These are phyloP conservation scores for Oxystoma pomonae DNA, from an alignment of 2,888 invertebrate genomes.

Conservation along the genomic window DNA sequence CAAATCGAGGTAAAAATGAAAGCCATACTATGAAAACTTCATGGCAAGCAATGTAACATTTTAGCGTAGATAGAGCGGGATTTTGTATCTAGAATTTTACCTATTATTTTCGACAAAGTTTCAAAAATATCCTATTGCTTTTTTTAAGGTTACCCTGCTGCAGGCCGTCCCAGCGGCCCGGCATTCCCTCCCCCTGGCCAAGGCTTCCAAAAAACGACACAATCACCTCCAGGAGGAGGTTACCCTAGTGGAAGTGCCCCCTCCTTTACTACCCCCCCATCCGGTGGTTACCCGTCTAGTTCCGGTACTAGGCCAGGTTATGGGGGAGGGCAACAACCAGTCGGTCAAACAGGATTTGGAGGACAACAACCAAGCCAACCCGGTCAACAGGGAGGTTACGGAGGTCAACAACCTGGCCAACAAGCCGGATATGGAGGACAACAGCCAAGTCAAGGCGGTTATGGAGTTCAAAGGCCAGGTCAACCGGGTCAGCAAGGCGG, in stretches of 20 bases:
- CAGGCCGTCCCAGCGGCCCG: slow-evolving; percentile 15
- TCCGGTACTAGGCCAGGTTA: not conserved
- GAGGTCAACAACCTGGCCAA: not conserved
- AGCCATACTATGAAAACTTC: too few relatives aligned
- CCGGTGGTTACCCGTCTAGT: slow-evolving; percentile 12
- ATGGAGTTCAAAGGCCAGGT: slow-evolving; percentile 2
- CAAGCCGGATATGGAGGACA: not conserved
- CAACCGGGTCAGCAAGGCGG: not conserved
- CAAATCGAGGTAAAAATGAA: too few relatives aligned
- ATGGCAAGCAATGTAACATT: too few relatives aligned
- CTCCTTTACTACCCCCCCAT: not conserved
- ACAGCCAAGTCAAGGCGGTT: not conserved
- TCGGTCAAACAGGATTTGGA: not conserved
- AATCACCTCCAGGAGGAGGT: slow-evolving; percentile 37
- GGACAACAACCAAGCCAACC: not conserved
- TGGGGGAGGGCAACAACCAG: not conserved
- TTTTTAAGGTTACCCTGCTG: slow-evolving; percentile 13
- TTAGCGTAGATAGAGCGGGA: too few relatives aligned
- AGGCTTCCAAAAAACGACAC: slow-evolving; percentile 23
- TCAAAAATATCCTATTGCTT: too few relatives aligned
- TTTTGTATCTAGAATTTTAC: too few relatives aligned
- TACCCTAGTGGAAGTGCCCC: slow-evolving; percentile 5
- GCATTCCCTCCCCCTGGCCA: slow-evolving; percentile 7
- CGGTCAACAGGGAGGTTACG: not conserved
- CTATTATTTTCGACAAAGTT: too few relatives aligned